Evolutionary conservation across 2,797 vertebrate species (phyloP).

Genomic region (Melanitta fusca): DNA sequence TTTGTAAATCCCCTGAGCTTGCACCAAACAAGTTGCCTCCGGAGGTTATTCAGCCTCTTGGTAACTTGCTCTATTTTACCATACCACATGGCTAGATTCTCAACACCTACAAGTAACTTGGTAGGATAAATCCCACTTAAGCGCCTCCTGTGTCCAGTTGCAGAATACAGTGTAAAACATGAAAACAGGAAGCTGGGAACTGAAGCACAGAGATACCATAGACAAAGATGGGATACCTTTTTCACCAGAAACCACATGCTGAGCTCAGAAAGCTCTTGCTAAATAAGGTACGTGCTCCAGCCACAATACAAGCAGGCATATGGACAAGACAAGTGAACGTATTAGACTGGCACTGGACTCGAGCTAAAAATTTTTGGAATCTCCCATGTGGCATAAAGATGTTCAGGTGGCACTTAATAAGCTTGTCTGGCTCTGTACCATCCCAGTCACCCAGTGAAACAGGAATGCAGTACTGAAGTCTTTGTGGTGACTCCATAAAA

Average conservation of each 20-base stretch:
- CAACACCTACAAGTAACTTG: neutral
- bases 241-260: neutral
- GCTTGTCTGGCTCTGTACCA: neutral
- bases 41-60: neutral
- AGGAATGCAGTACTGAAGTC: neutral
- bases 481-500: constrained; percentile 3
- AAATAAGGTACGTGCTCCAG: neutral
- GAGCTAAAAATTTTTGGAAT: constrained; percentile 18
- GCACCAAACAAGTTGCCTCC: neutral
- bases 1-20: neutral
- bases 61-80: neutral
- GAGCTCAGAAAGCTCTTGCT: neutral
- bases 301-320: neutral
- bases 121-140: neutral
- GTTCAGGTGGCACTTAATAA: constrained; percentile 19
- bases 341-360: neutral
- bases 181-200: neutral
- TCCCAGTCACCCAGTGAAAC: neutral
- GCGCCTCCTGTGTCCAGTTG: neutral
- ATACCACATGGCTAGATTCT: neutral
- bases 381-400: neutral
- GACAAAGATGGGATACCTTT: neutral
- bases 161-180: neutral
- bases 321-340: neutral
- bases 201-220: neutral